These are phyloP conservation scores for Passer domesticus DNA, from an alignment of 2,113 vertebrate species.

Conservation along the genomic window DNA sequence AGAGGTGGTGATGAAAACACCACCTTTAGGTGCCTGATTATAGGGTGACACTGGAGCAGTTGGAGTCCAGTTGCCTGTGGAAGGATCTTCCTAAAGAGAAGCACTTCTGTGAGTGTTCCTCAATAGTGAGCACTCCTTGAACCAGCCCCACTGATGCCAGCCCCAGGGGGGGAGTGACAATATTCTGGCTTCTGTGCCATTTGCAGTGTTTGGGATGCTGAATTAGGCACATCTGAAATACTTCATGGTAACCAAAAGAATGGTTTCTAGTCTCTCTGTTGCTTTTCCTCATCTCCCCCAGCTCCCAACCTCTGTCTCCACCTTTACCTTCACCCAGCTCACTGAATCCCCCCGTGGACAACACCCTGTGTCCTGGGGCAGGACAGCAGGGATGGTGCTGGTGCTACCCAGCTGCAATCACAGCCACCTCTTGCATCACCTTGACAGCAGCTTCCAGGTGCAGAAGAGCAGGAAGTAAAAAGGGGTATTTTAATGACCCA, in stretches of 20 bases:
- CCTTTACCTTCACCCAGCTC: background rate
- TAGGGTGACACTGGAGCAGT: background rate
- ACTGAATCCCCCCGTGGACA: background rate
- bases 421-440: conserved; percentile 8
- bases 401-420: background rate
- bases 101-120: rapidly evolving
- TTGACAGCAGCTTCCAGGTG: rapidly evolving
- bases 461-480: conserved; percentile 9
- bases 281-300: background rate
- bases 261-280: background rate
- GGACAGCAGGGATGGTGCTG: background rate
- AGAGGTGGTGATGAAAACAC: rapidly evolving
- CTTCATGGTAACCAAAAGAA: background rate
- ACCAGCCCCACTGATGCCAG: background rate
- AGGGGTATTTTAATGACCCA: background rate
- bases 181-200: background rate
- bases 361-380: rapidly evolving
- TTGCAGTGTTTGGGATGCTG: background rate
- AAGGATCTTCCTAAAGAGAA: background rate
- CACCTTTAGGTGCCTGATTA: background rate
- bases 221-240: background rate
- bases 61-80: rapidly evolving
- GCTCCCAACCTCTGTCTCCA: background rate
- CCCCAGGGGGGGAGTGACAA: rapidly evolving
- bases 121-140: rapidly evolving